A percentile compares a stretch with the other conserved stretches of the same genome.
phyloP scores from a whole-genome alignment of 2,797 vertebrate genomes.

The Anolis apletophallus region DNA sequence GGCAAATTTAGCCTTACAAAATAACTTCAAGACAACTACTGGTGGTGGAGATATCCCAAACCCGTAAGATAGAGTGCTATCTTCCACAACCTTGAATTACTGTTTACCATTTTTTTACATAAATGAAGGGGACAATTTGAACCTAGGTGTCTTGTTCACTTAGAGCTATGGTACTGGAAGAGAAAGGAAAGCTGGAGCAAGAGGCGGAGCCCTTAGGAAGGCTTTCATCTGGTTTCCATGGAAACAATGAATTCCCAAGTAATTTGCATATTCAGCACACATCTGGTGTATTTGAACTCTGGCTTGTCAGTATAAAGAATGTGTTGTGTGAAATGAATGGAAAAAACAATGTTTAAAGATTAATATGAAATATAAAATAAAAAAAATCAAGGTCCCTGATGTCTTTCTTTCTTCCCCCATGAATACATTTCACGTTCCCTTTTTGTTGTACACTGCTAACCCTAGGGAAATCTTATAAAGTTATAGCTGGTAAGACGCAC shows the following conservation, averaged over 20 bases:
- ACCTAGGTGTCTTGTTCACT: constrained; percentile 61
- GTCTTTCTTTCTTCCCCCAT: neutral
- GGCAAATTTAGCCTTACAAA: neutral
- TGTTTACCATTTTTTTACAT: constrained; percentile 57
- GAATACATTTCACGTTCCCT: constrained; percentile 3
- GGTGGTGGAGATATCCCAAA: constrained; percentile 45
- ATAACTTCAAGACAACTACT: neutral
- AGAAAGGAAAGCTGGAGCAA: constrained; percentile 55
- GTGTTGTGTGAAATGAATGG: constrained; percentile 58
- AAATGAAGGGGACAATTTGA: constrained; percentile 61
- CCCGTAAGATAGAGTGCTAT: constrained; percentile 32
- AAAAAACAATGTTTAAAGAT: constrained; percentile 65
- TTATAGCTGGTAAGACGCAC: neutral
- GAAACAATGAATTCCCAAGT: constrained; percentile 64
- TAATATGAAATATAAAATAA: constrained; percentile 59
- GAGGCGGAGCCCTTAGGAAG: constrained; percentile 61
- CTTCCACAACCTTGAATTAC: constrained; percentile 44
- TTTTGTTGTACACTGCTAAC: neutral
- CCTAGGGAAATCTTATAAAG: neutral
- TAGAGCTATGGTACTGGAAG: constrained; percentile 59
- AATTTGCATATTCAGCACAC: constrained; percentile 69
- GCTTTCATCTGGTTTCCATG: constrained; percentile 68
- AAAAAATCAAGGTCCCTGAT: constrained; percentile 34
- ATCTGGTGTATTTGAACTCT: constrained; percentile 68
- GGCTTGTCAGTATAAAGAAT: constrained; percentile 64